These are phyloP conservation scores for Neofelis nebulosa DNA, from an alignment of 2,113 vertebrate species.

Conservation along the genomic window DNA sequence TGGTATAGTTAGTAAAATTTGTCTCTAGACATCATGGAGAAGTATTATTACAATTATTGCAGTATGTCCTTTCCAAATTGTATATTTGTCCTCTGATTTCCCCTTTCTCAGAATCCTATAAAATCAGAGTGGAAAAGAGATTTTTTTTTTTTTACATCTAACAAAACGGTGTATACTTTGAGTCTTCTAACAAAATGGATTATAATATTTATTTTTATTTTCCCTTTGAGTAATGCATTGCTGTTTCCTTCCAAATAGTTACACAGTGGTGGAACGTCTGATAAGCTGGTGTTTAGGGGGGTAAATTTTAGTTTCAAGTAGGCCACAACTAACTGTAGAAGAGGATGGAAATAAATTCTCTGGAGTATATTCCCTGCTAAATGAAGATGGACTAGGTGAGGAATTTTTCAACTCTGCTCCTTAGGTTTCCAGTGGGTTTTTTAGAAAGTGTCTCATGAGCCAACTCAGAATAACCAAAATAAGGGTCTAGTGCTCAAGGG, in stretches of 20 bases:
- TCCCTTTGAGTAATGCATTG: not conserved
- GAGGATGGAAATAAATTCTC: not conserved
- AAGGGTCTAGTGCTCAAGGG: not conserved
- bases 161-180: not conserved
- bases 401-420: not conserved
- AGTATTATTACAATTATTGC: not conserved
- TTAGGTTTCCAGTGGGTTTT: not conserved
- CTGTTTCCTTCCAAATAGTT: not conserved
- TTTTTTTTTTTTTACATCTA: not conserved
- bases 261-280: not conserved
- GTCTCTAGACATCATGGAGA: not conserved
- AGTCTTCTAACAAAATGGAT: not conserved
- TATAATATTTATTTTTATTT: not conserved
- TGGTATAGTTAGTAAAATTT: not conserved
- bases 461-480: not conserved
- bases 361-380: not conserved
- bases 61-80: not conserved
- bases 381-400: not conserved
- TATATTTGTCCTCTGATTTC: not conserved
- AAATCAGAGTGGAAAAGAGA: not conserved
- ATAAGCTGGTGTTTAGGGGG: not conserved
- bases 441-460: not conserved
- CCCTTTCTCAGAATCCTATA: not conserved
- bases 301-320: not conserved
- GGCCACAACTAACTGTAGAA: not conserved